Conservation (phyloP, 1,140 invertebrate species). For the Ylistrum balloti region DNA sequence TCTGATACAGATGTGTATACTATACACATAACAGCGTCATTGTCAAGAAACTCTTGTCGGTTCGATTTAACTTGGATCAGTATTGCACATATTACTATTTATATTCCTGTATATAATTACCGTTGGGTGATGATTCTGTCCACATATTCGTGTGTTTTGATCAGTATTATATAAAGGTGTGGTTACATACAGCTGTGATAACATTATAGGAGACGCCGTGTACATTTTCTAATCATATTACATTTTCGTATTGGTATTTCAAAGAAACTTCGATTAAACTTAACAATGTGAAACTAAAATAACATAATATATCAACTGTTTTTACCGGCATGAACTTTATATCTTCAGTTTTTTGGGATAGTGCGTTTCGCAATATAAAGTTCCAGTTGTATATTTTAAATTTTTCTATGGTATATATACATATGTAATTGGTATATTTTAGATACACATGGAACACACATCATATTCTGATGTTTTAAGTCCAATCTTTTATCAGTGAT, state of each 20-base stretch:
- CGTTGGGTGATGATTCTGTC: conserved; percentile 1
- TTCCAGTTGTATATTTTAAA: background rate
- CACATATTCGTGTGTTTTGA: conserved; percentile 12
- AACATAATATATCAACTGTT: background rate
- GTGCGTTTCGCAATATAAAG: background rate
- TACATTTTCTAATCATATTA: conserved; percentile 7
- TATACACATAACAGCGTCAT: background rate
- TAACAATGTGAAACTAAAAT: background rate
- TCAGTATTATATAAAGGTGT: conserved; percentile 40
- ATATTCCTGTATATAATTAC: conserved; percentile 40
- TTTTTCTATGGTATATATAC: background rate
- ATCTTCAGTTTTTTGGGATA: background rate
- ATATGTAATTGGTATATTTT: background rate
- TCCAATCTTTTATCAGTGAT: background rate
- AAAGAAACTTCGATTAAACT: background rate
- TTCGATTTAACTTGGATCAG: background rate
- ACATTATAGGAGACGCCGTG: background rate
- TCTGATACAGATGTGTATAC: background rate
- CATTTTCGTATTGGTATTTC: background rate
- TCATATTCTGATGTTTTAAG: background rate
- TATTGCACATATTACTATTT: conserved; percentile 30
- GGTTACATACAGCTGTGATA: conserved; percentile 15
- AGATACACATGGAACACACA: background rate
- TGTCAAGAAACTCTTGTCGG: background rate
- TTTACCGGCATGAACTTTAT: background rate